Evolutionary conservation across 1,140 invertebrate genomes (phyloP), one percentile per base, ranked within the genome.

Genomic region (Oryctes rhinoceros): DNA sequence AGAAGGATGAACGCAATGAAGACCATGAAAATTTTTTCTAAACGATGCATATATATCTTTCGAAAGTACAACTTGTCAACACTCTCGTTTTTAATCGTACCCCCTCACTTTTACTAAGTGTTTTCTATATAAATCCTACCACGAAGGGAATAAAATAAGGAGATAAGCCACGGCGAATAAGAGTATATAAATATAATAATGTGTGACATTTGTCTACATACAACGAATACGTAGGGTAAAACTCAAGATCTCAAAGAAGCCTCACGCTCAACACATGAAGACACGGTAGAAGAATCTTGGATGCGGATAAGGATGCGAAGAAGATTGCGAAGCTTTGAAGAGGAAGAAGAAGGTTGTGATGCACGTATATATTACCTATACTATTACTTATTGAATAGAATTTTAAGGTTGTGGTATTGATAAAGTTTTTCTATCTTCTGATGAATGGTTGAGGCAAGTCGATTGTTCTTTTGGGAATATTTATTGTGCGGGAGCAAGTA

Each of bases 321-420:
- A n/a, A 13, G 53, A 62, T 67, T 10, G 65, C 18, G 24, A 35
- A 67, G 30, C n/a, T 5, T 18, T 18, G 65, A 24, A 20, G 65
- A 24, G 10, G 65, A 67, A 35, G 65, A 67, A 67, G 65, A 67
- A 67, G 65, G 65, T 67, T 67, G 65, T 67, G 65, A 67, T 67
- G 65, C 18, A 67, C 65, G 20, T 67, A 30, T 67, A 20, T 67
- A 67, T 67, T 67, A 30, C 18, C 65, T 24, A 67, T 67, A 35
- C 15, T 67, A 24, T 67, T 20, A 13, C 18, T n/a, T 67, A 30
- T 30, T 67, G 65, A 24, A 35, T 67, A 67, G 65, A 67, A 20
- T 67, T 53, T 67, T 67, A 67, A 67, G 65, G 65, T 67, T 67
- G 65, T 67, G 65, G 65, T 67, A 13, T 53, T 53, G n/a, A 53